Conservation (phyloP, 2,888 invertebrate genomes). For the Mimas tiliae region DNA sequence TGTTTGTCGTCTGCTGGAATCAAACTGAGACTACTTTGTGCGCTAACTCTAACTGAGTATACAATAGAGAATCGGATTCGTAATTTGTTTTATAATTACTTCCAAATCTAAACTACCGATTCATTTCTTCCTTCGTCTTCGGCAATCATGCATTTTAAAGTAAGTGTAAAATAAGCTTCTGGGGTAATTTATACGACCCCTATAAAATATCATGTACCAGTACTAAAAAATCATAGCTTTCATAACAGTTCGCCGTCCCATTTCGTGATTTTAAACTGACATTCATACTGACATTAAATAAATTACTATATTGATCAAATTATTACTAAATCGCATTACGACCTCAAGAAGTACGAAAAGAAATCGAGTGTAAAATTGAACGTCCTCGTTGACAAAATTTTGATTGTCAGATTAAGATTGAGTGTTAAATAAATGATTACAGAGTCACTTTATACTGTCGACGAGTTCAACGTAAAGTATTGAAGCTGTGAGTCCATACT, state of each 20-base stretch:
- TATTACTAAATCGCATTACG: conserved; percentile 72
- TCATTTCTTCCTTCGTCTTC: too few relatives aligned
- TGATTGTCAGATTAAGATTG: conserved; percentile 75
- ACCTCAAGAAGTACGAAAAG: conserved; percentile 59
- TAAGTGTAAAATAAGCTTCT: too few relatives aligned
- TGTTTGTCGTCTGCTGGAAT: not conserved
- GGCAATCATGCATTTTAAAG: too few relatives aligned
- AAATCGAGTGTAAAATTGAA: conserved; percentile 74
- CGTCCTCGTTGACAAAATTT: conserved; percentile 66
- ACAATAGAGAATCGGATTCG: too few relatives aligned
- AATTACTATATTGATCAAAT: conserved; percentile 61
- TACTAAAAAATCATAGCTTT: not conserved
- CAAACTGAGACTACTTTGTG: too few relatives aligned
- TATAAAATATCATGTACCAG: not conserved
- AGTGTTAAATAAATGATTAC: conserved; percentile 79
- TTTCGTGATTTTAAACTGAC: not conserved
- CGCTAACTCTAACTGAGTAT: too few relatives aligned
- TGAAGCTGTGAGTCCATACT: conserved; percentile 15
- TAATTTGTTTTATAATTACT: too few relatives aligned
- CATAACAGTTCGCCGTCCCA: not conserved
- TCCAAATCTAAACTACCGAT: too few relatives aligned
- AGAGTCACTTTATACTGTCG: conserved; percentile 46
- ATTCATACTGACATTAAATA: conserved; percentile 39
- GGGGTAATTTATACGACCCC: too few relatives aligned
- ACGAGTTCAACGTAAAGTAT: conserved; percentile 36